Evolutionary conservation across 2,797 vertebrate genomes (phyloP).

Genomic region (Hemibagrus guttatus): DNA sequence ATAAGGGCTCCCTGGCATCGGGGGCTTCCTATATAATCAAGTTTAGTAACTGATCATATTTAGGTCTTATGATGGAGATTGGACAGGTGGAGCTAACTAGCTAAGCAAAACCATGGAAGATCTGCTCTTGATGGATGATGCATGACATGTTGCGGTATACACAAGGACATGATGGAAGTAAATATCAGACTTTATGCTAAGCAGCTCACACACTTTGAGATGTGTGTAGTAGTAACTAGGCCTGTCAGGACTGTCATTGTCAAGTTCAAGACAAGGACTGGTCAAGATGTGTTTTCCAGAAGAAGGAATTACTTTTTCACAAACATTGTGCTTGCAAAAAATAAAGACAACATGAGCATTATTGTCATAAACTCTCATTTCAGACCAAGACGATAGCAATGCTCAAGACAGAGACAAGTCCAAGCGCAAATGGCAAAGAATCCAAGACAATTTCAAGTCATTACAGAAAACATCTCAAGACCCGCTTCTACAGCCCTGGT

Average conservation of each 20-base stretch:
- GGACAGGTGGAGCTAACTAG: slow-evolving; percentile 36
- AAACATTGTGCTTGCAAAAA: background rate
- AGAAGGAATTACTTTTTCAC: background rate
- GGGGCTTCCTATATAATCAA: slow-evolving; percentile 64
- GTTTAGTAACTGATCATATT: slow-evolving; percentile 77
- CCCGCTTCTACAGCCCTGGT: background rate
- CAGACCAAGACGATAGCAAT: background rate
- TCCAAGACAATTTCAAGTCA: background rate
- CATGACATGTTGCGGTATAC: background rate
- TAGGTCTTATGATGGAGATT: slow-evolving; percentile 75
- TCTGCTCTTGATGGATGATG: slow-evolving; percentile 26
- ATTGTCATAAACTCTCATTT: background rate
- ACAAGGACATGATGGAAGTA: slow-evolving; percentile 12
- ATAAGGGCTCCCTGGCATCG: slow-evolving; percentile 53
- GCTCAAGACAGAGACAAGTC: background rate
- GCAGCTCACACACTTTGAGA: no score
- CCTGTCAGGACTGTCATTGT: background rate
- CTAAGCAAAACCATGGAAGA: background rate
- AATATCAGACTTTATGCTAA: slow-evolving; percentile 5
- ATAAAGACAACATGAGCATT: background rate
- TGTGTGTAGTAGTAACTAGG: background rate
- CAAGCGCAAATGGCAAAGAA: background rate
- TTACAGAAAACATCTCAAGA: background rate
- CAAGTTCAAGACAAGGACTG: background rate
- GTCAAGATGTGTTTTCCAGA: background rate